phyloP scores from a whole-genome alignment of 2,888 invertebrate genomes.

The Machimus atricapillus region DNA sequence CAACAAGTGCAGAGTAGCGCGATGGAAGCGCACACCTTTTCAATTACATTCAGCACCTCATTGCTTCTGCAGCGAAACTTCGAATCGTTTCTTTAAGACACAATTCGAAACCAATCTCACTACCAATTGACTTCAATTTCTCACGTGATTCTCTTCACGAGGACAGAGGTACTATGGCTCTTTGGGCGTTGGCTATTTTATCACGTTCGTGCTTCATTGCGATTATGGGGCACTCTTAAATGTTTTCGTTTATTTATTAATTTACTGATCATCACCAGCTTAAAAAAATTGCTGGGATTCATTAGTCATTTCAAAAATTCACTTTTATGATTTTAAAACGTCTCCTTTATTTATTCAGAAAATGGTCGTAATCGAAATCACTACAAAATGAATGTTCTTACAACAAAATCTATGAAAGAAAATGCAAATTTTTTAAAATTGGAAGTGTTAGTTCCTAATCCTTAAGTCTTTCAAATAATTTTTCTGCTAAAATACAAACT shows the following conservation, averaged over 20 bases:
- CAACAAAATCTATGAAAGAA: no score
- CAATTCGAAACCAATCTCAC: constrained; percentile 20
- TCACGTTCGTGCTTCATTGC: not conserved
- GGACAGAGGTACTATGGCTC: not conserved
- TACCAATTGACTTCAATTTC: constrained; percentile 17
- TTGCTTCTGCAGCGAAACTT: not conserved
- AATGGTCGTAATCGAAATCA: no score
- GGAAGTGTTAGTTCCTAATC: no score
- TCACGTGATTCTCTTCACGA: not conserved
- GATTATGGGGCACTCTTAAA: not conserved
- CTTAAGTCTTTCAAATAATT: no score
- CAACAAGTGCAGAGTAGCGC: not conserved
- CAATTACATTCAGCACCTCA: not conserved
- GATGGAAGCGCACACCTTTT: not conserved
- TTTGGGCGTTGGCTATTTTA: not conserved
- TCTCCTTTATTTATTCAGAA: no score
- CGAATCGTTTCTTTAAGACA: not conserved
- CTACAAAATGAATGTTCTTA: no score
- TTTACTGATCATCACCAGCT: no score
- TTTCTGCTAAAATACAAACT: no score
- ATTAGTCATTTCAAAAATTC: no score
- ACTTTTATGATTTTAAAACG: no score
- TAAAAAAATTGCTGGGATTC: no score
- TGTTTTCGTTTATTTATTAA: not conserved
- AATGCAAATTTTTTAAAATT: no score